Evolutionary conservation across 37 sponge, comb jelly and placozoan genomes (phyloP).

Genomic region (Spongilla lacustris): DNA sequence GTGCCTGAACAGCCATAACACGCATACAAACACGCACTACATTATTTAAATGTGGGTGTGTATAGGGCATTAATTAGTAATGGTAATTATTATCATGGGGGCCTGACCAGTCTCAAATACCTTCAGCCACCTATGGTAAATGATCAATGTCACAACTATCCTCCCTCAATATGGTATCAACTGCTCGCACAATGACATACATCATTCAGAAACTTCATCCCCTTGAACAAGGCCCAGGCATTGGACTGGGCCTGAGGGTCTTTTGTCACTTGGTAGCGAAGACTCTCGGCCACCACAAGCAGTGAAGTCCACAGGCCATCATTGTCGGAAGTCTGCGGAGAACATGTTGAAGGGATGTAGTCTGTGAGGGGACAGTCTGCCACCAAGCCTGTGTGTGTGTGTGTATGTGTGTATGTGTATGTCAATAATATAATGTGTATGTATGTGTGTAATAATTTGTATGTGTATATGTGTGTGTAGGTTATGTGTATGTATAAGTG

Average conservation of each 20-base stretch:
- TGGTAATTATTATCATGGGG: no score
- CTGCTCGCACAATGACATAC: no score
- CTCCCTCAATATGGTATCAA: no score
- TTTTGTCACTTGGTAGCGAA: conserved; percentile 67
- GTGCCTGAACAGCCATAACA: no score
- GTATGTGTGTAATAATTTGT: background rate
- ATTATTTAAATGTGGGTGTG: no score
- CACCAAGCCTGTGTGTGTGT: conserved; percentile 50
- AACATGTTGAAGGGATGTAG: conserved; percentile 59
- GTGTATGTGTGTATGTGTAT: background rate
- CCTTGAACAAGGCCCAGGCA: conserved; percentile 67
- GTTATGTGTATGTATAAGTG: no score
- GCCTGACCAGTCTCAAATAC: no score
- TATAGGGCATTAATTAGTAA: no score
- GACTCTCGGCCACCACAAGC: conserved; percentile 74
- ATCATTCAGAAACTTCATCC: conserved; percentile 70
- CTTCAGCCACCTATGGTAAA: no score
- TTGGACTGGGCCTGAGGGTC: conserved; percentile 40
- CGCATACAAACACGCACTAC: background rate
- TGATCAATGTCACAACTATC: no score
- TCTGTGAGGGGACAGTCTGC: conserved; percentile 69
- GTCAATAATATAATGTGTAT: background rate
- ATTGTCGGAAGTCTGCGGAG: conserved; percentile 74
- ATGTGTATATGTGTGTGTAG: background rate
- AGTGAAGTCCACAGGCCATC: conserved; percentile 88